Conservation (phyloP, 2,797 vertebrate species). For the Sphenopsis melanotis region DNA sequence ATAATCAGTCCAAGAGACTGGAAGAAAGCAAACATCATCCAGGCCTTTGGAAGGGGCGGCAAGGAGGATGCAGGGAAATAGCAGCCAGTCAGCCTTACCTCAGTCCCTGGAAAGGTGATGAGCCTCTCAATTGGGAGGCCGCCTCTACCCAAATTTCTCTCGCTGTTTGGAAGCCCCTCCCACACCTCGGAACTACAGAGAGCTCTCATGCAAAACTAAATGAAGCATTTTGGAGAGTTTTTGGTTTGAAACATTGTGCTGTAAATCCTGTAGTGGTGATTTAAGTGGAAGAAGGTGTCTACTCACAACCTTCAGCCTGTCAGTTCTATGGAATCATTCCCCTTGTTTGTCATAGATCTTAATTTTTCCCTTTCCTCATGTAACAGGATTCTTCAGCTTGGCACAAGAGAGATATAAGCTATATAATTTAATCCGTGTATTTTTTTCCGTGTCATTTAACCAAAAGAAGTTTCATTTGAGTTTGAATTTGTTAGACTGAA, state of each 20-base stretch:
- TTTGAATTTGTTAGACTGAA: background rate
- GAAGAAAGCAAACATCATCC: background rate
- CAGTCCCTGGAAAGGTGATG: background rate
- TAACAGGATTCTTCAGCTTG: background rate
- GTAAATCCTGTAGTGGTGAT: background rate
- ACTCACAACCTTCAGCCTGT: background rate
- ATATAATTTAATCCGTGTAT: background rate
- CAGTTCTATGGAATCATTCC: background rate
- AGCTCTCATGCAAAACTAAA: background rate
- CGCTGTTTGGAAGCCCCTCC: background rate
- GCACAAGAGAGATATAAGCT: background rate
- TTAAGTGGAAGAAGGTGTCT: background rate
- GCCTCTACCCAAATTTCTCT: background rate
- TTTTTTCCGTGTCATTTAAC: background rate
- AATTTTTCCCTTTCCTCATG: background rate
- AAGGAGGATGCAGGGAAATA: background rate
- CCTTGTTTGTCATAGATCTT: background rate
- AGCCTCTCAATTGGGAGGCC: background rate
- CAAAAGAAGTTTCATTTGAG: background rate
- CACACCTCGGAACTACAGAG: background rate
- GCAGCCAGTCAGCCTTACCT: background rate
- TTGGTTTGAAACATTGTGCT: background rate
- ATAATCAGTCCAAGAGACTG: background rate
- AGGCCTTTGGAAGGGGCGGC: background rate
- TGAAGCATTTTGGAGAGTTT: background rate